Base-by-base conservation (phyloP, 1,140 invertebrate genomes). In the Brachionus koreanus region DNA sequence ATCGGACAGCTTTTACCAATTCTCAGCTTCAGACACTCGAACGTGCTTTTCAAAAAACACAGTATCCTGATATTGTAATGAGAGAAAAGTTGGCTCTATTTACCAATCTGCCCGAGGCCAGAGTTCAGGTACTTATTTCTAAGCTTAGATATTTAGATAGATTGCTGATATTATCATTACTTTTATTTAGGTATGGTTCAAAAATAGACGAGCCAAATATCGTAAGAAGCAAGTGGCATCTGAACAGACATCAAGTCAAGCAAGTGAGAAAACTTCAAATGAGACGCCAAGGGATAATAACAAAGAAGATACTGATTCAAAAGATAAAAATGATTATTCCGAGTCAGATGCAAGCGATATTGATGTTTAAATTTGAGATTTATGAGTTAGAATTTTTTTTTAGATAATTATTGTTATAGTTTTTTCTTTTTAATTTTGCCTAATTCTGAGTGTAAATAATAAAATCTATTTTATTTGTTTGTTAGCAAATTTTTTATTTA, bases 41-140 rank as follows among this genome's bases (percentile, higher is more conserved):
- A 63, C 57, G 72, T 25, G 83, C 83, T 42, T 86, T 86, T 75
- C 42, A 63, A n/a, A 84, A 85, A 46, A 83, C 85, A 74, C 85
- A 86, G 35, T 86, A 86, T 82, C 86, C 86, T 10, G 86, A 87
- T 83, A 82, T 87, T 46, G 74, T 83, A 4, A 84, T 84, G 19
- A 75, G 86, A 35, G 86, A 87, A 82, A 67, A 83, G 19, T 81
- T 86, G 43, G 86, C 86, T 7, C 16, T 84, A 3, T 83, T 83
- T 33, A 87, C 86, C 10, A 84, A 84, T 57, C 76, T 86, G 49
- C 84, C 86, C 3, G 86, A 86, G 81, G 85, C 84, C 37, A 81
- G 86, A 39, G 86, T 86, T 83, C 86, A 86, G 72, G 86, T 86
- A 83, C 25, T 23, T 16, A 33, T 29, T 33, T 52, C 4, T 12